Evolutionary conservation across 2,888 invertebrate species (phyloP), one percentile per base, ranked within the genome.

Genomic region (Galerucella calmariensis): DNA sequence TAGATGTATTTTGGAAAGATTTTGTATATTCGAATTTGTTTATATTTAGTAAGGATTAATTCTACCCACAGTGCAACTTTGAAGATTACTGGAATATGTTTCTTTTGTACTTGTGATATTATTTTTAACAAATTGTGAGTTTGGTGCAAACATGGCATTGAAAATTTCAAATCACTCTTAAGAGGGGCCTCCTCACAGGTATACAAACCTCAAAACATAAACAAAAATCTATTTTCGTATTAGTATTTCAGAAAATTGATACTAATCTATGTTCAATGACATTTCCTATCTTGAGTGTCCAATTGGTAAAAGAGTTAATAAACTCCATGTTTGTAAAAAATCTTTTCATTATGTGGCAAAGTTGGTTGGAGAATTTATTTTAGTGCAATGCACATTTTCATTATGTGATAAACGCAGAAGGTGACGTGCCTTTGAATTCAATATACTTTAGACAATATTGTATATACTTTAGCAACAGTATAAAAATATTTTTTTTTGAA

Each of bases 391-490:
- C 73, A 76, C 73, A 76, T 76, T 76, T 75, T 75, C 71, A 69
- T 69, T 72, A 72, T 73, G 69, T 72, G 73, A 73, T 73, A 73
- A 69, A 70, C 61, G 53, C 65, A 73, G 67, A 76, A 76, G 78
- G 75, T 75, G 69, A 75, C 75, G 78, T 78, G 78, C 78, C 78
- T 78, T 78, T 76, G 66, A 62, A 75, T 75, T 72, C 65, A 74
- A 72, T 69, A 68, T 75, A 76, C 70, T 75, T 72, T 75, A 62
- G 69, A 75, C 75, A 75, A 75, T 73, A 70, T 67, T 73, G 69
- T 75, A 67, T 72, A 75, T 73, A 59, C 51, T 62, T 58, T 61
- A 24, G 20, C 69, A 73, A 69, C 58, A 69, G 27, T 69, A 48
- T 35, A 69, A 70, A 67, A 67, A 51, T 72, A 72, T 75, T 75